Evolutionary conservation across 2,797 vertebrate species (phyloP).

Genomic region (Peromyscus attwateri): DNA sequence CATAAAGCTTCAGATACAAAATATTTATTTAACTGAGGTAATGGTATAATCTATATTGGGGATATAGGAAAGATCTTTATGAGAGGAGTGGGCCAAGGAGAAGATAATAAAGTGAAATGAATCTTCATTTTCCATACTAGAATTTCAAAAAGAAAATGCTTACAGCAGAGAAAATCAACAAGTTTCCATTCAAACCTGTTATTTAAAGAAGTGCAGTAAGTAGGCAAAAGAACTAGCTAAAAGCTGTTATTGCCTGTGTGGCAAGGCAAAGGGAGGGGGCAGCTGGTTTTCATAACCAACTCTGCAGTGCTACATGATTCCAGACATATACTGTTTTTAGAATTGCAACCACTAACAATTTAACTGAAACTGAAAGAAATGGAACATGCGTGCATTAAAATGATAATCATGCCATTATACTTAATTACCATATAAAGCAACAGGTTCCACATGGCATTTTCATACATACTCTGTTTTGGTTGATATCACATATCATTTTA

Average conservation of each 20-base stretch:
- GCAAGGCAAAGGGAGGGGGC: not conserved
- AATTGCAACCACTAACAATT: constrained; percentile 22
- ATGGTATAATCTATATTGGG: not conserved
- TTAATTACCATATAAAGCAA: not conserved
- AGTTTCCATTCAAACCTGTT: constrained; percentile 3
- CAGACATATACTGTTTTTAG: not conserved
- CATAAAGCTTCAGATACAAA: not conserved
- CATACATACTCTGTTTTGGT: not conserved
- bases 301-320: not conserved
- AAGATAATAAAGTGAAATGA: not conserved
- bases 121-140: not conserved
- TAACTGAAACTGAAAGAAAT: constrained; percentile 61
- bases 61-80: not conserved
- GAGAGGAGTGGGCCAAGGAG: not conserved
- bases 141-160: constrained; percentile 40
- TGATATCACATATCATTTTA: constrained; percentile 48
- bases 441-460: not conserved
- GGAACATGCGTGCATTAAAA: constrained; percentile 30
- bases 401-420: constrained; percentile 21
- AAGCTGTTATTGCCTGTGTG: not conserved
- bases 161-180: constrained; percentile 29
- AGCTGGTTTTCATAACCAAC: constrained; percentile 39
- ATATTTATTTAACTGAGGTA: constrained; percentile 44
- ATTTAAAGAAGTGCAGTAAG: constrained; percentile 29
- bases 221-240: constrained; percentile 13